A percentile compares a stretch with the other conserved stretches of the same genome.
Evolutionary conservation across 2,113 vertebrate genomes (phyloP).

Genomic region (Oncorhynchus mykiss): DNA sequence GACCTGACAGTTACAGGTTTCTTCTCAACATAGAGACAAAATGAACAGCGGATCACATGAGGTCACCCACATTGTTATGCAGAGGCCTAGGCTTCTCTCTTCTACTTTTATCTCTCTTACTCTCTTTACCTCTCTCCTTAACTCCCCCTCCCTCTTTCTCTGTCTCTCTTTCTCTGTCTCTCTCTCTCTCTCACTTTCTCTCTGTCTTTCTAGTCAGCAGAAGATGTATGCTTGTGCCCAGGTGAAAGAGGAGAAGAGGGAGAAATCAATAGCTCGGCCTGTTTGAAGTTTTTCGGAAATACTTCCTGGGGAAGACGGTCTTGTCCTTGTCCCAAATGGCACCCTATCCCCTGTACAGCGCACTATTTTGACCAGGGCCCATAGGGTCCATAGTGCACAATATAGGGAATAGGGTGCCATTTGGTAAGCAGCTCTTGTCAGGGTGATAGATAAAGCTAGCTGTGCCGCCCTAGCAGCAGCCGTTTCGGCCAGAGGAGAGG

Average conservation of each 20-base stretch:
- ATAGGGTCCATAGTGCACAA: too few relatives aligned
- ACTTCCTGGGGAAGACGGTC: slow-evolving; percentile 78
- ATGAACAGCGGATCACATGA: slow-evolving; percentile 17
- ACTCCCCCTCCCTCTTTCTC: background rate
- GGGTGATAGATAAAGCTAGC: slow-evolving; percentile 80
- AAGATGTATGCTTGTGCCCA: slow-evolving; percentile 49
- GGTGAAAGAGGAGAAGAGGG: slow-evolving; percentile 64
- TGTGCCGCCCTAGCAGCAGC: slow-evolving; percentile 51
- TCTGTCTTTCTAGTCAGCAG: background rate
- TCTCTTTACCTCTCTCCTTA: slow-evolving; percentile 44
- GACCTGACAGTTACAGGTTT: background rate
- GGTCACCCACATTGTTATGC: slow-evolving; percentile 68
- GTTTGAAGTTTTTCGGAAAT: slow-evolving; percentile 84
- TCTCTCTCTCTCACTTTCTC: too few relatives aligned
- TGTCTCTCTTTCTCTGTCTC: slow-evolving; percentile 44
- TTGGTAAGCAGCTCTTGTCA: slow-evolving; percentile 80
- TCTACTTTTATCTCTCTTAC: slow-evolving; percentile 60
- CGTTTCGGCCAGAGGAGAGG: slow-evolving; percentile 57
- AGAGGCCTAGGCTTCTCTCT: slow-evolving; percentile 55
- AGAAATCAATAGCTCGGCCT: slow-evolving; percentile 78
- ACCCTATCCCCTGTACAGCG: too few relatives aligned
- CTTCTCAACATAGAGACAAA: background rate
- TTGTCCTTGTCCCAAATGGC: too few relatives aligned
- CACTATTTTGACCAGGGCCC: too few relatives aligned
- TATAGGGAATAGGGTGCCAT: too few relatives aligned